Base-by-base conservation (phyloP, 2,797 vertebrate genomes). In the Microhierax caerulescens region DNA sequence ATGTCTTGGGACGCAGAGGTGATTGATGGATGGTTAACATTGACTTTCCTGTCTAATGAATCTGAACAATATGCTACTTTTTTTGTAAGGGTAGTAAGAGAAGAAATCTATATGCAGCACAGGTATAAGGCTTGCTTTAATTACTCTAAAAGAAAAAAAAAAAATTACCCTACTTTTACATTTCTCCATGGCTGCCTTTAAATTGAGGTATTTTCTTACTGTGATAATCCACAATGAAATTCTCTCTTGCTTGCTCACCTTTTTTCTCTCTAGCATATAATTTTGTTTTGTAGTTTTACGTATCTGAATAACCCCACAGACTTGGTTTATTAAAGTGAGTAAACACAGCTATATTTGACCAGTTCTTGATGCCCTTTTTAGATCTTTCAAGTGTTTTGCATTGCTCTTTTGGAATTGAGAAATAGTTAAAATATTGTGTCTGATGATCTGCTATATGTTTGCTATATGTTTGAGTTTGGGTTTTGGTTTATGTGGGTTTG, bases 11-110 rank as follows among this genome's bases (percentile, higher is more conserved):
- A 64, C 27, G 12, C 9, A 41, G 27, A 13, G 39, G 41, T 56
- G 75, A 51, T 2, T 45, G 56, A 69, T 0, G 1, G 27, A 39
- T 2, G n/a, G 47, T 9, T 30, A 54, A 2, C 7, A 12, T 27
- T 75, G 32, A 75, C n/a, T 41, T 82, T 54, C 20, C 21, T 59
- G 10, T 25, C 23, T 69, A 4, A 4, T 78, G 59, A 37, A 28
- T 43, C n/a, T 65, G 10, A 57, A 32, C 11, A 30, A 34, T 63
- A 83, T 39, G 21, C 24, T 89, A 28, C 47, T 67, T 61, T 16
- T 16, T 51, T 65, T 84, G 41, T 4, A 68, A 69, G 30, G 10
- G 11, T 19, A 73, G 21, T 36, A 75, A 59, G 32, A 68, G 45
- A 65, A 80, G 34, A 54, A 83, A 53, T 68, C 41, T 45, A 73